These are phyloP conservation scores for Sphyrna mokarran DNA, from an alignment of 2,113 vertebrate genomes.

Conservation along the genomic window DNA sequence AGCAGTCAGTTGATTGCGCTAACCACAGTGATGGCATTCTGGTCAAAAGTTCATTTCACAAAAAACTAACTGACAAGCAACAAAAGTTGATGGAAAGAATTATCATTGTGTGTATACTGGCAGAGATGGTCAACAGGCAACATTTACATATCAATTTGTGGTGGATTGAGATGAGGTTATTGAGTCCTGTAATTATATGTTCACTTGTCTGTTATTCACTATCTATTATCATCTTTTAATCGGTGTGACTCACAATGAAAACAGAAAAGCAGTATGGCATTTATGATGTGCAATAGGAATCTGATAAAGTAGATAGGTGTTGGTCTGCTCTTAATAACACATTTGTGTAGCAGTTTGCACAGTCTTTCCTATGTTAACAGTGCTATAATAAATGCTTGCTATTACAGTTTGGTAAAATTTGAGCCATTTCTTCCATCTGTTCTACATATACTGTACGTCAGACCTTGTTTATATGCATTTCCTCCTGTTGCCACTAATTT, in stretches of 20 bases:
- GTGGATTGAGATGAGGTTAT: background rate
- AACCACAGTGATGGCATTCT: background rate
- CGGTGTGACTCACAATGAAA: background rate
- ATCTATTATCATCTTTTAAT: background rate
- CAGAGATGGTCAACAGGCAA: background rate
- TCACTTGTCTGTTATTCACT: background rate
- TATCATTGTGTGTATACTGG: background rate
- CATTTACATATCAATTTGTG: background rate
- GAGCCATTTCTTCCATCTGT: background rate
- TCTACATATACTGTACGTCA: background rate
- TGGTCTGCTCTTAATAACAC: background rate
- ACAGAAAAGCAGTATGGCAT: background rate
- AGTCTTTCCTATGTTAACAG: background rate
- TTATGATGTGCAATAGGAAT: background rate
- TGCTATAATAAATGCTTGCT: background rate
- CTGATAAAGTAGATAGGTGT: background rate
- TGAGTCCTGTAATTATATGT: background rate
- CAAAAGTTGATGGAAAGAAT: background rate
- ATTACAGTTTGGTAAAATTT: background rate
- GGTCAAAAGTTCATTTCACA: background rate
- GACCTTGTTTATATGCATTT: background rate
- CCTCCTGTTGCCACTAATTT: background rate
- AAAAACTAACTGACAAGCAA: background rate
- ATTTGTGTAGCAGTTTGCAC: background rate
- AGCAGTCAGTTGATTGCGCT: background rate